Conservation (phyloP, 2,888 invertebrate genomes). For the Caenorhabditis virilis region DNA sequence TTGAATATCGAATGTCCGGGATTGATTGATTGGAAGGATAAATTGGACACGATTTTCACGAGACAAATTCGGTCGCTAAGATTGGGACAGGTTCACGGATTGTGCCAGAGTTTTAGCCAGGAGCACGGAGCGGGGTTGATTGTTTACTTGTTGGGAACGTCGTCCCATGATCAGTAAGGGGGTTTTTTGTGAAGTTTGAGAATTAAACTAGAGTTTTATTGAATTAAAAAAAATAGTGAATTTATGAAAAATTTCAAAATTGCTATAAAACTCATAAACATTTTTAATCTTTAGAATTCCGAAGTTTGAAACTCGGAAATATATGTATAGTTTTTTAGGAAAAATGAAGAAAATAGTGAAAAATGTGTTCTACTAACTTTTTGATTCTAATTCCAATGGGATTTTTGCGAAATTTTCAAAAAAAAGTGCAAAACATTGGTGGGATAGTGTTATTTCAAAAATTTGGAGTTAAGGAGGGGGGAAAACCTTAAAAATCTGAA, state of each 20-base stretch:
- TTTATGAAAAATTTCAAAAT: background rate
- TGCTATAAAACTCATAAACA: no score
- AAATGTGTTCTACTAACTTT: no score
- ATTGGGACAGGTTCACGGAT: constrained; percentile 71
- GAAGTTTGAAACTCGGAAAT: no score
- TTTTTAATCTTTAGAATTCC: no score
- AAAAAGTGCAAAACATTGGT: no score
- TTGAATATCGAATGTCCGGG: constrained; percentile 59
- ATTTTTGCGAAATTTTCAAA: no score
- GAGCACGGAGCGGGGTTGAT: constrained; percentile 48
- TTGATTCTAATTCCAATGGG: no score
- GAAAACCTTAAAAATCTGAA: no score
- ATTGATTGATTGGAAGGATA: constrained; percentile 84
- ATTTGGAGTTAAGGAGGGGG: no score
- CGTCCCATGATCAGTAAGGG: constrained; percentile 39
- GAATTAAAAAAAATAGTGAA: background rate
- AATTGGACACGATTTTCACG: constrained; percentile 77
- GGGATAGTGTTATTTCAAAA: no score
- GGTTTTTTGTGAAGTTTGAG: background rate
- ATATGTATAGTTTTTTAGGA: no score
- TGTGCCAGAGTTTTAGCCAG: constrained; percentile 70
- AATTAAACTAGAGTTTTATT: background rate
- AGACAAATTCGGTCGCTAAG: constrained; percentile 56
- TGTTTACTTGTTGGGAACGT: constrained; percentile 58
- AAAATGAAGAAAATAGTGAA: no score